Conservation (phyloP, 1,140 invertebrate genomes). For the Euwallacea fornicatus region DNA sequence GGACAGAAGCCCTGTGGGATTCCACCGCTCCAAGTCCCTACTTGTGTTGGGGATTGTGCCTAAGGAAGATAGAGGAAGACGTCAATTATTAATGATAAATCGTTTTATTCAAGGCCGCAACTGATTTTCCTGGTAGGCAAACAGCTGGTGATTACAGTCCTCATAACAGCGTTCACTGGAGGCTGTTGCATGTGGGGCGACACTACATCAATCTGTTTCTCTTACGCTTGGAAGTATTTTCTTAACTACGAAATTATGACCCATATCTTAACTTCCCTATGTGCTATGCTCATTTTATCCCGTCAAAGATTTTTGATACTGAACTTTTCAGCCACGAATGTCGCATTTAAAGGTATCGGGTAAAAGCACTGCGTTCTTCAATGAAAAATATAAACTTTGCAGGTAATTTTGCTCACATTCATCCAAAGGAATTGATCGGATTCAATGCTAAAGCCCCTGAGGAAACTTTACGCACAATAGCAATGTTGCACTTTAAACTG, state of each 20-base stretch:
- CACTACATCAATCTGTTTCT: background rate
- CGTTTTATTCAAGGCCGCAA: background rate
- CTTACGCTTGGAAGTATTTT: slow-evolving; percentile 3
- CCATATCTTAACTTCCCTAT: slow-evolving; percentile 10
- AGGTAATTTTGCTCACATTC: too few species aligned
- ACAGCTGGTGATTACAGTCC: background rate
- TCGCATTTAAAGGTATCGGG: slow-evolving; percentile 13
- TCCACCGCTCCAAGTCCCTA: too few species aligned
- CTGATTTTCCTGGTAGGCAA: background rate
- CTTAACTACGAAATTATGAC: slow-evolving; percentile 22
- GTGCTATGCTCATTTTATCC: slow-evolving; percentile 9
- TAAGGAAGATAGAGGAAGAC: background rate
- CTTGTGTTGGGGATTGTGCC: too few species aligned
- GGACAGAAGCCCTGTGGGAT: too few species aligned
- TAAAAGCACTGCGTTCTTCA: too few species aligned
- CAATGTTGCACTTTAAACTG: slow-evolving; percentile 12
- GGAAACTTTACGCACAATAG: slow-evolving; percentile 12
- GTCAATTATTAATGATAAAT: background rate
- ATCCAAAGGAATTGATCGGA: too few species aligned
- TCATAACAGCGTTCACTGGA: slow-evolving; percentile 13
- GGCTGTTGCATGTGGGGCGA: slow-evolving; percentile 5
- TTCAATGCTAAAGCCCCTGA: slow-evolving; percentile 12
- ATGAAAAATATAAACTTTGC: too few species aligned
- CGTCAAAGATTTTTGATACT: slow-evolving; percentile 6
- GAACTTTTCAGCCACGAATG: slow-evolving; percentile 12